A percentile compares a stretch with the other conserved stretches of the same genome.
These are phyloP conservation scores for Aphelocoma californica DNA, from an alignment of 2,797 vertebrate species.

Conservation along the genomic window DNA sequence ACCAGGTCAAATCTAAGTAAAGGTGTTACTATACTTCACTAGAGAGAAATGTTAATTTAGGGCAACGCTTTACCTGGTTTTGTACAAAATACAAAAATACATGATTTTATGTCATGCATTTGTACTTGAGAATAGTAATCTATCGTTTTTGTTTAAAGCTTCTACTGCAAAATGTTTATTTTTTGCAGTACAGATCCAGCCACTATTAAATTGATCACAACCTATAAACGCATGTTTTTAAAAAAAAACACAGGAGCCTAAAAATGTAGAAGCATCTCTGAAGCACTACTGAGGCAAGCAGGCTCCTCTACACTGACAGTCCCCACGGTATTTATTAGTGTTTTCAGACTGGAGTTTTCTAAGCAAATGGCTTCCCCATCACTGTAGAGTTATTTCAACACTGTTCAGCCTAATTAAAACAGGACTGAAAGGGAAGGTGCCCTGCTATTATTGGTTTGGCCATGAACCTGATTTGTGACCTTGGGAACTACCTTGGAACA, in stretches of 20 bases:
- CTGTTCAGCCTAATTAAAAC: constrained; percentile 37
- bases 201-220: background rate
- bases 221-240: rapidly evolving
- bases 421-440: background rate
- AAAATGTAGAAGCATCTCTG: background rate
- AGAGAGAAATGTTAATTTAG: background rate
- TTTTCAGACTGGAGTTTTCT: background rate
- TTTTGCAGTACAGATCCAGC: background rate
- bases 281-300: background rate
- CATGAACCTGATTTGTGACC: constrained; percentile 53
- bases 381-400: constrained; percentile 16
- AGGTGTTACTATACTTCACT: background rate
- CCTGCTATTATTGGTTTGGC: constrained; percentile 41
- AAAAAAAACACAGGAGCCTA: background rate
- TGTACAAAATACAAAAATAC: background rate
- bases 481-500: constrained; percentile 1
- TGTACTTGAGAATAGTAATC: background rate
- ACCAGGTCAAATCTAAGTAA: background rate
- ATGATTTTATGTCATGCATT: background rate
- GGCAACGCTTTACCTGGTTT: background rate
- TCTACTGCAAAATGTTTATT: background rate
- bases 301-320: background rate
- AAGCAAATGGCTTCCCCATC: background rate
- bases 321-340: background rate
- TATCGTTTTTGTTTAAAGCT: background rate